Percentiles rank a stretch among this genome's conserved stretches.
Evolutionary conservation across 2,888 invertebrate genomes (phyloP).

Genomic region (Drosophila pegasa): DNA sequence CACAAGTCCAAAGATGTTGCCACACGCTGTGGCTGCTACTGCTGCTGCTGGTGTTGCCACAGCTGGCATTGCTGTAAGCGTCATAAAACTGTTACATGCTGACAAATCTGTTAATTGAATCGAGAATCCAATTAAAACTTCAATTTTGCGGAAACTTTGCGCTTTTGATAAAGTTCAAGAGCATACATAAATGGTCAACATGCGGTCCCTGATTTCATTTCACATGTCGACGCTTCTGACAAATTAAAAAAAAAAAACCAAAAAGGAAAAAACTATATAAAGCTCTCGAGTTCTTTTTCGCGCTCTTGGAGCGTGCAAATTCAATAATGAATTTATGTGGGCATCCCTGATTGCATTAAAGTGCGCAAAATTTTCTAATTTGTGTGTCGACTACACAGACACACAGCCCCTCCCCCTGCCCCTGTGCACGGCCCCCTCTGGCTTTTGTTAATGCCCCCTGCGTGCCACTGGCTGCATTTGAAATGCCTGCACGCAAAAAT

Average conservation of each 20-base stretch:
- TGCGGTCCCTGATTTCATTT: slow-evolving; percentile 51
- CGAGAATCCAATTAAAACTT: slow-evolving; percentile 84
- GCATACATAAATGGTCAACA: slow-evolving; percentile 74
- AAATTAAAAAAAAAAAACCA: no score
- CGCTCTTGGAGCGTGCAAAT: slow-evolving; percentile 43
- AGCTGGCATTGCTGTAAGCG: slow-evolving; percentile 37
- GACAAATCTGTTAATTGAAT: slow-evolving; percentile 84
- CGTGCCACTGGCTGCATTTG: slow-evolving; percentile 42
- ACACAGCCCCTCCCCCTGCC: background rate
- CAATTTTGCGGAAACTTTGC: slow-evolving; percentile 69
- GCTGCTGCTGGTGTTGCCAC: slow-evolving; percentile 9
- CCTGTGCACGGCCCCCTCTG: background rate
- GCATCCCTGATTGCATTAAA: slow-evolving; percentile 55
- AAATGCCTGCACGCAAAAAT: slow-evolving; percentile 61
- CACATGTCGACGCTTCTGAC: slow-evolving; percentile 52
- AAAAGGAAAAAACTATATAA: slow-evolving; percentile 2
- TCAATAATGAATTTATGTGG: slow-evolving; percentile 59
- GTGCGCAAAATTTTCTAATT: slow-evolving; percentile 74
- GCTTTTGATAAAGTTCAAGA: slow-evolving; percentile 67
- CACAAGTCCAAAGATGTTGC: slow-evolving; percentile 30
- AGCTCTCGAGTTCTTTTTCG: slow-evolving; percentile 7
- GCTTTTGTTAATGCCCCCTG: slow-evolving; percentile 2
- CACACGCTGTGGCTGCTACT: slow-evolving; percentile 18
- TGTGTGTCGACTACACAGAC: slow-evolving; percentile 46
- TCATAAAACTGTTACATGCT: slow-evolving; percentile 79